Conservation (phyloP, 35 echinoderm and acorn worm genomes). For the Acanthaster planci region DNA sequence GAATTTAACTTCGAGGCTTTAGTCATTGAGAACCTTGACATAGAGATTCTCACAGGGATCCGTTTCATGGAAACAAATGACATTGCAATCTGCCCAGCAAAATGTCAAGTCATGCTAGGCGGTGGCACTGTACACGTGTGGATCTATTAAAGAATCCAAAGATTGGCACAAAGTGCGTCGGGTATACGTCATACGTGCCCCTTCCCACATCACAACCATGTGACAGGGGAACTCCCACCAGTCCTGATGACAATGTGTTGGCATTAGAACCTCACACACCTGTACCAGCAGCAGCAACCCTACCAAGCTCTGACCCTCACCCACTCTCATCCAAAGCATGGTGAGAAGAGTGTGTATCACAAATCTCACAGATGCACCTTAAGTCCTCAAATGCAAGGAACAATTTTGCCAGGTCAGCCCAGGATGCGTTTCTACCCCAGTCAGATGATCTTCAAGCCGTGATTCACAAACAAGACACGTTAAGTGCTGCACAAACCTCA, state of each 20-base stretch:
- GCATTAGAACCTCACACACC: no score
- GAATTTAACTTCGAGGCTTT: conserved; percentile 58
- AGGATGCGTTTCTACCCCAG: not conserved
- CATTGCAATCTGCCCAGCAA: conserved; percentile 25
- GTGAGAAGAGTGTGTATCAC: conserved; percentile 31
- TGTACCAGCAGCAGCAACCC: no score
- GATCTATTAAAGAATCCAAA: not conserved
- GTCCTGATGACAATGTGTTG: no score
- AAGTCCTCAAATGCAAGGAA: conserved; percentile 3
- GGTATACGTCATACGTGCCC: conserved; percentile 25
- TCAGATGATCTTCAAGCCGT: not conserved
- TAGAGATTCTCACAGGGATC: conserved; percentile 61
- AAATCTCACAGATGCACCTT: conserved; percentile 6
- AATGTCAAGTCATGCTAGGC: conserved; percentile 26
- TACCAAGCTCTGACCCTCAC: not conserved
- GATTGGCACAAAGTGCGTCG: conserved; percentile 5
- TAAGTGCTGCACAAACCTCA: no score
- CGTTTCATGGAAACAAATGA: conserved; percentile 73
- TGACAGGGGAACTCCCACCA: no score
- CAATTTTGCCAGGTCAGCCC: conserved; percentile 30
- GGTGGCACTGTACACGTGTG: conserved; percentile 14
- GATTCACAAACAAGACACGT: not conserved
- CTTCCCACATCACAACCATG: not conserved
- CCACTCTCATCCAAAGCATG: not conserved
- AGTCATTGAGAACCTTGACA: conserved; percentile 65